phyloP scores from a whole-genome alignment of 2,797 vertebrate genomes.

The Nannoperca australis region DNA sequence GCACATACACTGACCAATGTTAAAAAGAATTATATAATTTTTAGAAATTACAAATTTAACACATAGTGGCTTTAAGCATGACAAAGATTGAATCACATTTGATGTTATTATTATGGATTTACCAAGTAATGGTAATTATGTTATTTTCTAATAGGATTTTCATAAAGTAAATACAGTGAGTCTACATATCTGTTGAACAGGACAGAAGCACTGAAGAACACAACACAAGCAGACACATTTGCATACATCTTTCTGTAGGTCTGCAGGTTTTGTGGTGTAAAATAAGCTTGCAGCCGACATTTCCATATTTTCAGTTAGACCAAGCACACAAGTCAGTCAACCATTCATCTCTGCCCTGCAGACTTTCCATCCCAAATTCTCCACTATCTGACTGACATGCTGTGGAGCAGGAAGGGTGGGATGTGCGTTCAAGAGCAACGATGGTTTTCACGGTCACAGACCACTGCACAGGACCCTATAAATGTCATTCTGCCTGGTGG shows the following conservation, averaged over 20 bases:
- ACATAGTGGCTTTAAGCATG: too few species aligned
- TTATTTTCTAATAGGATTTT: background rate
- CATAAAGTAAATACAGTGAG: background rate
- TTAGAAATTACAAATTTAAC: background rate
- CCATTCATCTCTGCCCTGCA: constrained; percentile 35
- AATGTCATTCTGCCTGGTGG: constrained; percentile 73
- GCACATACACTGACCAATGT: background rate
- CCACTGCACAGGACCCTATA: constrained; percentile 71
- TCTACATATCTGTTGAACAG: background rate
- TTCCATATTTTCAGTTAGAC: constrained; percentile 52
- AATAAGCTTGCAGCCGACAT: constrained; percentile 45
- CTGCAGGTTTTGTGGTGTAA: constrained; percentile 21
- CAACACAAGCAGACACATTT: constrained; percentile 11
- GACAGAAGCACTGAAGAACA: background rate
- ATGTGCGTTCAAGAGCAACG: constrained; percentile 62
- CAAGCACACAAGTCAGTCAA: constrained; percentile 45
- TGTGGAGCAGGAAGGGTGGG: constrained; percentile 53
- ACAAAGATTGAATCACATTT: background rate
- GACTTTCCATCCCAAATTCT: constrained; percentile 52
- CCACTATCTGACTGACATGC: constrained; percentile 60
- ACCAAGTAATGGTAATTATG: background rate
- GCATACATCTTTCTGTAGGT: constrained; percentile 11
- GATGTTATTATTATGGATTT: background rate
- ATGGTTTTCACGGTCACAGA: constrained; percentile 75
- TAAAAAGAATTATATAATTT: background rate